Base-by-base conservation (phyloP, 2,797 vertebrate species). In the Aulostomus chinensis region DNA sequence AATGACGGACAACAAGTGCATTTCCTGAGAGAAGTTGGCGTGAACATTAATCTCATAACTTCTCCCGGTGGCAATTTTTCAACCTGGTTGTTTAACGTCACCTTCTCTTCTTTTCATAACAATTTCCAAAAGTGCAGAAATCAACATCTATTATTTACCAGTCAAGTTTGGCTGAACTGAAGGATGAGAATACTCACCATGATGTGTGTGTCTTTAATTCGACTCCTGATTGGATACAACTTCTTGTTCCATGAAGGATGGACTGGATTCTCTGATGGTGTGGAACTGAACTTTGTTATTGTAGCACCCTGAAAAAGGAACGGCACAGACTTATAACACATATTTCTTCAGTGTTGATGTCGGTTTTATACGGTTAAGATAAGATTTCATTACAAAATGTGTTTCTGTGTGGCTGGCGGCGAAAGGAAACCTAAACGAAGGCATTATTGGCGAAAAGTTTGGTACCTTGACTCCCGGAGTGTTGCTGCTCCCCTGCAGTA, bases 161-260 rank as follows among this genome's bases (percentile, higher is more conserved):
- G n/a, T n/a, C n/a, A n/a, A n/a, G n/a, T n/a, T n/a, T n/a, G n/a
- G n/a, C n/a, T n/a, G n/a, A n/a, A n/a, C n/a, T n/a, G n/a, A n/a
- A n/a, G n/a, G 7, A 2, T 14, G 7, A 1, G 2, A 17, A 16
- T 13, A 7, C 81, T 80, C 40, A 86, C 83, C 20, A 0, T 11
- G 9, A 32, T 15, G 0, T 6, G 1, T n/a, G 30, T 12, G 7
- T 39, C 8, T 6, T 2, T 76, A 1, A 50, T 2, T 37, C 73
- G 17, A 32, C 68, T 84, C 53, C 82, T 78, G 61, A 67, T 59
- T 0, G 71, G 74, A 58, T 86, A 83, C 0, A 0, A 12, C 25
- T 67, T 83, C 25, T 0, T 47, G 12, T 0, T 4, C 15, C 3
- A 10, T 2, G 1, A 11, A 1, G 1, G 1, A n/a, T n/a, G n/a